Evolutionary conservation across 2,113 vertebrate genomes (phyloP), one percentile per base, ranked within the genome.

Genomic region (Strix aluco): DNA sequence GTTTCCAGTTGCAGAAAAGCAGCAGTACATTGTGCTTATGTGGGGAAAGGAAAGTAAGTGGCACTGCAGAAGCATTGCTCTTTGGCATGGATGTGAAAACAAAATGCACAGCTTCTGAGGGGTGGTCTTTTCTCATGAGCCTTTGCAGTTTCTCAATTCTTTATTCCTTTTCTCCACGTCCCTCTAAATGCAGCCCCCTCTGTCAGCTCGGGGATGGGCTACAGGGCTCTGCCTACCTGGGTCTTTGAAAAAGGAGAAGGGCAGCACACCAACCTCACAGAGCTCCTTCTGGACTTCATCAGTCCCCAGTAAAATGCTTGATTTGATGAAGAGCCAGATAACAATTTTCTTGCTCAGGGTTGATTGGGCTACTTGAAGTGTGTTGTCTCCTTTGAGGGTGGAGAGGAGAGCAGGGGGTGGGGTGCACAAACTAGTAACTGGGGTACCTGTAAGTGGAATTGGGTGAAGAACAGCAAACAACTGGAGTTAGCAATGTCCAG

Each of bases 21-120:
- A 86, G 19, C 8, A 20, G 30, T 49, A 23, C 26, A 5, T 18
- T 1, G 0, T 62, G 15, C 15, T 82, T 54, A 30, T 0, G 0
- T n/a, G 57, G 23, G 29, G 29, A 55, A 78, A 49, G 23, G 34
- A 69, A 73, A 90, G 57, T 21, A 36, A 69, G 25, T 0, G 12
- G 14, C 22, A 36, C 59, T 27, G 20, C 4, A 14, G 63, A 66
- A 88, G 47, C 25, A 16, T 7, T 66, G 69, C 47, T 74, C 29
- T 67, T 66, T 47, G 46, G 32, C 58, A 34, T 1, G 15, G 54
- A 40, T 57, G 22, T 79, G 23, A 57, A 78, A 94, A 58, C 10
- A 73, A 65, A 79, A 80, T 8, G 15, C 3, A 2, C 13, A 77
- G 5, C 51, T 91, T 77, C 74, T 70, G 54, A 42, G 8, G 15